phyloP scores from a whole-genome alignment of 2,888 invertebrate genomes.

The Archips xylosteana region DNA sequence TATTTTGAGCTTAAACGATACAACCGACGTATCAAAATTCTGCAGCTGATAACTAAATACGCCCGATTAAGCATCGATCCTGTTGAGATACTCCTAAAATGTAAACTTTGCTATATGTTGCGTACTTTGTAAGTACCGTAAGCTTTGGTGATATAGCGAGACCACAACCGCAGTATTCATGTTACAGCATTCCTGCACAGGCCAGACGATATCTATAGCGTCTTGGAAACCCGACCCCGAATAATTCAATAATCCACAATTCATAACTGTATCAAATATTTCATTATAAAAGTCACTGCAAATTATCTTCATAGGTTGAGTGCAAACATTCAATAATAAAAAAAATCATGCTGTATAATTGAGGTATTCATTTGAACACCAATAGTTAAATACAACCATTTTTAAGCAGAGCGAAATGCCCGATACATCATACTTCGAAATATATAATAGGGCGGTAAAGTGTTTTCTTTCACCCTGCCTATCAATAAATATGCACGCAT shows the following conservation, averaged over 20 bases:
- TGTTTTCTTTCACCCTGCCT: neutral
- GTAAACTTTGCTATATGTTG: neutral
- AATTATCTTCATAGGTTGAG: slow-evolving; percentile 34
- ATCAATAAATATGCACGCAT: slow-evolving; percentile 1
- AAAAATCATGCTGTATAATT: slow-evolving; percentile 23
- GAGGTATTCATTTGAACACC: slow-evolving; percentile 15
- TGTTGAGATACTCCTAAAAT: neutral
- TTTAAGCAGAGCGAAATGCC: neutral
- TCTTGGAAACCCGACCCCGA: slow-evolving; percentile 12
- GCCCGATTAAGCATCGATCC: neutral
- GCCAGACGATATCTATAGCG: slow-evolving; percentile 19
- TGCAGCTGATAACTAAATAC: neutral
- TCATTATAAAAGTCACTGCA: slow-evolving; percentile 15
- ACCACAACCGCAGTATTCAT: slow-evolving; percentile 37
- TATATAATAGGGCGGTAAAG: neutral
- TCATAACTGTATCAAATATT: slow-evolving; percentile 19
- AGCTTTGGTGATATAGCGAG: slow-evolving; percentile 25
- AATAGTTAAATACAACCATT: neutral
- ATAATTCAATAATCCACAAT: neutral
- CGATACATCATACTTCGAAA: neutral
- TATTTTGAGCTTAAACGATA: slow-evolving; percentile 33
- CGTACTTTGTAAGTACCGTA: slow-evolving; percentile 27
- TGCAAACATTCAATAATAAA: slow-evolving; percentile 11
- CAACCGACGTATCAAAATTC: neutral
- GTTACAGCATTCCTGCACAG: slow-evolving; percentile 23